Conservation (phyloP, 2,888 invertebrate genomes). For the Ormyrus rosae region DNA sequence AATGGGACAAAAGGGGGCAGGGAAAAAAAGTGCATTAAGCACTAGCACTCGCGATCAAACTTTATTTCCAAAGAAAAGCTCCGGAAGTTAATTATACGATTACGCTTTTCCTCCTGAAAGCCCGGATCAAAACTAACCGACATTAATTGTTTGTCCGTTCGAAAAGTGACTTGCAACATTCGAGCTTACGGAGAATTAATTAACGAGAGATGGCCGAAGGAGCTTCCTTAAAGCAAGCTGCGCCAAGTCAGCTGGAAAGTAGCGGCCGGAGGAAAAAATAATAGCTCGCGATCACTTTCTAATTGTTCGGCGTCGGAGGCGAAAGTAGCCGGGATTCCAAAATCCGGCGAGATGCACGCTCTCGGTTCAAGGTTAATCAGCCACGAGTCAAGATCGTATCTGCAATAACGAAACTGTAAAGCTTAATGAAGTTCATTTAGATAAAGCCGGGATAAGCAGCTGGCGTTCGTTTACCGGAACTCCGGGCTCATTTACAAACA, state of each 20-base stretch:
- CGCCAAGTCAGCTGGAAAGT: too few relatives aligned
- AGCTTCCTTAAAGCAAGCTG: too few relatives aligned
- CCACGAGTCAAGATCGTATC: conserved; percentile 45
- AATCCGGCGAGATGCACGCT: conserved; percentile 14
- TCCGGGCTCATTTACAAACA: conserved; percentile 50
- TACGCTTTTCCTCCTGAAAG: background rate
- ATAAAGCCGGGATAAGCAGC: conserved; percentile 63
- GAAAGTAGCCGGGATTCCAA: conserved; percentile 37
- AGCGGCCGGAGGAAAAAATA: too few relatives aligned
- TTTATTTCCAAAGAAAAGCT: conserved; percentile 31
- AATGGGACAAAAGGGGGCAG: conserved; percentile 49
- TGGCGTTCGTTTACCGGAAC: conserved; percentile 21
- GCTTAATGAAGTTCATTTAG: conserved; percentile 68
- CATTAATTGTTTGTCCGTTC: too few relatives aligned
- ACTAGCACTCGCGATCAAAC: conserved; percentile 58
- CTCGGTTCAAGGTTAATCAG: conserved; percentile 62
- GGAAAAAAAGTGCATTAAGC: conserved; percentile 63
- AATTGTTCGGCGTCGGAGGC: conserved; percentile 29
- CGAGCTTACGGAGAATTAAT: too few relatives aligned
- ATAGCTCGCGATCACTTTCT: conserved; percentile 48
- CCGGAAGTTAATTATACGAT: conserved; percentile 37
- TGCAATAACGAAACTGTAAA: conserved; percentile 65
- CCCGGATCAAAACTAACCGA: too few relatives aligned
- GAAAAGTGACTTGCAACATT: too few relatives aligned
- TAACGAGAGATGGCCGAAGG: too few relatives aligned